Evolutionary conservation across 2,797 vertebrate genomes (phyloP), one percentile per base, ranked within the genome.

Genomic region (Siniperca undulata): DNA sequence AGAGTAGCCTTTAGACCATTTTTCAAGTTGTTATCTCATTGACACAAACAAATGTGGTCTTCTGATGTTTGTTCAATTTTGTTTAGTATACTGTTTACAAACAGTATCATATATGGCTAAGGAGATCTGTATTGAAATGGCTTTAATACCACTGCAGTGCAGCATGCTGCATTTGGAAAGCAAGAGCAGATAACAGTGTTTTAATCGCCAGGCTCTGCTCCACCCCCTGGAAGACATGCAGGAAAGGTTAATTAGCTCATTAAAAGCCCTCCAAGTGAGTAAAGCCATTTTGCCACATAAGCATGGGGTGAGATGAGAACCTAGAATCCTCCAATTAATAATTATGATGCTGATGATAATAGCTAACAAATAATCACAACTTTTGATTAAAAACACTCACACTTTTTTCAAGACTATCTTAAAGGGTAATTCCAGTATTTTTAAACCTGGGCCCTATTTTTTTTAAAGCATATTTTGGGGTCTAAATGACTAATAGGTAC

Each of bases 181-280:
- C 73, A 62, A 58, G 82, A 86, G 88, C 84, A 89, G 86, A 84
- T 50, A 84, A 87, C 59, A 64, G 83, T 52, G 77, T 84, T 85
- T 82, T 68, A 84, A 83, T 84, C 53, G 46, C 88, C 74, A 60
- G 59, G 81, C 86, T 93, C 78, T 61, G 85, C 91, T 89, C 87
- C 86, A 81, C 81, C 89, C 87, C 85, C 78, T 88, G 93, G 93
- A 95, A 95, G 92, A 94, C 94, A 74, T 91, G 88, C 90, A 85
- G 83, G 78, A 89, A 92, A 91, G 90, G 92, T 93, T 91, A 80
- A 93, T 93, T 86, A 91, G 90, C 90, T 93, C 76, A 78, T 93
- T 86, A 91, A 88, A 90, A 90, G 89, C 88, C 86, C 91, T 87
- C 88, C 84, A 70, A 92, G 80, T 80, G 86, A 92, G 74, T 86